These are phyloP conservation scores for Gobius niger DNA, from an alignment of 2,113 vertebrate genomes.

Conservation along the genomic window DNA sequence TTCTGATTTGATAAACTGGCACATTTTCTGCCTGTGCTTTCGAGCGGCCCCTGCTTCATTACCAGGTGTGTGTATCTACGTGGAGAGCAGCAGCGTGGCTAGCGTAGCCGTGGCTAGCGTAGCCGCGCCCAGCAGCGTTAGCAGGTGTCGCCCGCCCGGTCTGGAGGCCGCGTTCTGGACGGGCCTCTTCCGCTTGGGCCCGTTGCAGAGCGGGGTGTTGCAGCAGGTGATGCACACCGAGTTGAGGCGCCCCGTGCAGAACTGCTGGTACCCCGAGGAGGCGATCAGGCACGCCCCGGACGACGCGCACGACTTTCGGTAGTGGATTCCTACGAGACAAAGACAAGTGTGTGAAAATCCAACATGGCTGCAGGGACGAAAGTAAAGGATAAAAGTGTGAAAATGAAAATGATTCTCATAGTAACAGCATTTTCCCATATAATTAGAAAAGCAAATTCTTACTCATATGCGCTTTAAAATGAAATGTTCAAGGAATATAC, in stretches of 20 bases:
- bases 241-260: conserved; percentile 94
- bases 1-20: too few relatives aligned
- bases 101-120: neutral
- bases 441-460: too few relatives aligned
- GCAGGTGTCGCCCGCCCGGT: neutral
- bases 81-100: conserved; percentile 10
- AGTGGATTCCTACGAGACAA: conserved; percentile 83
- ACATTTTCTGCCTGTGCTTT: too few relatives aligned
- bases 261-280: conserved; percentile 96
- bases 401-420: too few relatives aligned
- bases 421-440: too few relatives aligned
- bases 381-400: too few relatives aligned
- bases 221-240: conserved; percentile 98
- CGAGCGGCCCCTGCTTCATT: too few relatives aligned
- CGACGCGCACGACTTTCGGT: conserved; percentile 94
- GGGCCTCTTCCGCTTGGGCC: conserved; percentile 85
- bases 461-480: too few relatives aligned
- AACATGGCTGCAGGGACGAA: too few relatives aligned
- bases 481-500: neutral
- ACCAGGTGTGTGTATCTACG: conserved; percentile 12
- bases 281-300: conserved; percentile 94
- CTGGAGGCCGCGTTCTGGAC: conserved; percentile 21
- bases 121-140: conserved; percentile 42
- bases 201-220: conserved; percentile 95
- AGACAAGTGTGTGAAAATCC: too few relatives aligned